Conservation (phyloP, 1,140 invertebrate genomes). For the Mya arenaria region DNA sequence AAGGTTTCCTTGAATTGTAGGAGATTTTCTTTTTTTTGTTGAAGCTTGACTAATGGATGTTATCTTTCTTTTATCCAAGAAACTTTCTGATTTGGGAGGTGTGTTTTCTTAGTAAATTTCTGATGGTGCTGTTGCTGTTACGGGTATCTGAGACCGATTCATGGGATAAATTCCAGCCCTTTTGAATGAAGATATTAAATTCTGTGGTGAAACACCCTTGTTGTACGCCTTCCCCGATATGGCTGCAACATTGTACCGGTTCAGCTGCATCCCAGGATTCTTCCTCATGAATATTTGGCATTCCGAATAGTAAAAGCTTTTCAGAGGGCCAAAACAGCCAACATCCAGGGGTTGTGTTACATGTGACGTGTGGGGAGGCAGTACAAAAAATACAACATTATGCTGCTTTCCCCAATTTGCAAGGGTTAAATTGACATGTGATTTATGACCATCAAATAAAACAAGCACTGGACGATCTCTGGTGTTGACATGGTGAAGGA, state of each 20-base stretch:
- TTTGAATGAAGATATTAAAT: conserved; percentile 12
- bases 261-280: conserved; percentile 1
- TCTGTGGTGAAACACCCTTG: conserved; percentile 9
- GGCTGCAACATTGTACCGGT: conserved; percentile 19
- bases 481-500: background rate
- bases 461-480: conserved; percentile 69
- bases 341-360: conserved; percentile 30
- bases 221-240: conserved; percentile 12
- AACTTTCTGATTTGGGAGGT: no score
- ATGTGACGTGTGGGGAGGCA: conserved; percentile 25
- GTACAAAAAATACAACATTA: conserved; percentile 28
- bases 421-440: conserved; percentile 47
- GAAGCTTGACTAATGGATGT: no score
- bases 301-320: conserved; percentile 17
- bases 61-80: no score
- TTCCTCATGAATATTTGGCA: conserved; percentile 11
- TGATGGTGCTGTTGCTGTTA: conserved; percentile 29
- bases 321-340: conserved; percentile 28
- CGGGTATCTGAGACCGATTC: background rate
- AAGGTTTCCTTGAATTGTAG: no score
- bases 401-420: conserved; percentile 17
- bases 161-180: conserved; percentile 34
- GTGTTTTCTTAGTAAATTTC: conserved; percentile 10
- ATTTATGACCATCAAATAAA: conserved; percentile 80
- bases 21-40: no score